Percentiles rank a stretch among this genome's conserved stretches.
Conservation (phyloP, 2,888 invertebrate genomes). For the Diabrotica balteata region DNA sequence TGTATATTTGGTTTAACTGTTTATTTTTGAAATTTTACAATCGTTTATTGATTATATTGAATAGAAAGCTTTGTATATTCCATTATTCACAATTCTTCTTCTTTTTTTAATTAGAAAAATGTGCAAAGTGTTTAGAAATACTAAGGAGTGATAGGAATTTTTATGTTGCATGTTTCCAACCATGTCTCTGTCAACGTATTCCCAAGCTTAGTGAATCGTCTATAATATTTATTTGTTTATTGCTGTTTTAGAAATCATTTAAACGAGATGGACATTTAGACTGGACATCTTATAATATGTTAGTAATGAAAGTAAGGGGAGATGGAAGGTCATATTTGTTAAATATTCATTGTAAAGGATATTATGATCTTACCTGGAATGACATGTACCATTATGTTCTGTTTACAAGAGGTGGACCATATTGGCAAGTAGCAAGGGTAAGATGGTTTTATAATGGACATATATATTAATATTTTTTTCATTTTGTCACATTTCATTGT, state of each 20-base stretch:
- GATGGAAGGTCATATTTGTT: slow-evolving; percentile 92
- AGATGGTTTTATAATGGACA: slow-evolving; percentile 22
- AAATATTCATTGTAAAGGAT: slow-evolving; percentile 77
- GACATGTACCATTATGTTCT: slow-evolving; percentile 86
- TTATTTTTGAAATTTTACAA: too few species aligned
- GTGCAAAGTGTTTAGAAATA: too few species aligned
- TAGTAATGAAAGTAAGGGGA: slow-evolving; percentile 84
- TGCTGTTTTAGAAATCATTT: slow-evolving; percentile 77
- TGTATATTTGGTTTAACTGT: too few species aligned
- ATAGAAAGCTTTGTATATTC: too few species aligned
- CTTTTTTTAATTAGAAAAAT: too few species aligned
- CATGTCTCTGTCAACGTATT: too few species aligned
- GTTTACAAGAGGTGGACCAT: slow-evolving; percentile 96
- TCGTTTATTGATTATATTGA: too few species aligned
- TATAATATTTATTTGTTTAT: too few species aligned
- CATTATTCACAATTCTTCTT: too few species aligned
- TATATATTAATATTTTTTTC: too few species aligned
- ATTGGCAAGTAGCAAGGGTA: slow-evolving; percentile 94
- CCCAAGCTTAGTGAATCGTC: too few species aligned
- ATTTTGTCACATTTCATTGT: too few species aligned
- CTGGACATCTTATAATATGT: slow-evolving; percentile 80
- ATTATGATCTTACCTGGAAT: slow-evolving; percentile 87
- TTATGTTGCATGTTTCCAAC: not conserved
- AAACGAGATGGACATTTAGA: slow-evolving; percentile 72
- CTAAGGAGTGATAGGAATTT: not conserved